Base-by-base conservation (phyloP, 2,113 vertebrate genomes). In the Talpa occidentalis region DNA sequence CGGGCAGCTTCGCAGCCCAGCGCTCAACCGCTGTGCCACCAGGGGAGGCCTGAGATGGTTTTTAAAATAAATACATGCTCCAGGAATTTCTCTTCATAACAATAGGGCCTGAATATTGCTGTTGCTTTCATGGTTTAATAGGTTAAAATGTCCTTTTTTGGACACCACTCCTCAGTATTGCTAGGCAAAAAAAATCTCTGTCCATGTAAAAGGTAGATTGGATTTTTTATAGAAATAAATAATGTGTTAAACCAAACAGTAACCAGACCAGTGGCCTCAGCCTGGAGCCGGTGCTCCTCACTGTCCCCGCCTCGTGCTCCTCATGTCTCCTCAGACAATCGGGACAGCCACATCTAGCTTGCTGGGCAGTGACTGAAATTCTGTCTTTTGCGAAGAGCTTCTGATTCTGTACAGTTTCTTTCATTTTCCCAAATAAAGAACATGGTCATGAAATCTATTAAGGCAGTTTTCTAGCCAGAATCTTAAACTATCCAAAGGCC, bases 211-310 rank as follows among this genome's bases (percentile, higher is more conserved):
- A 86, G 37, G 78, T 30, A 70, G 54, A 74, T 0, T 85, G 47
- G 22, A 9, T 62, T 89, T 88, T 72, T 21, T 87, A 66, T 62
- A 69, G 77, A n/a, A 49, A 82, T 56, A 44, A 74, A 42, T 8
- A 69, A 42, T 6, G 24, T 52, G 26, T 35, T 81, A 60, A 24
- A 9, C 16, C 40, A 49, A 21, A 66, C 44, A 1, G 28, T 35
- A 30, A 47, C 26, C 26, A 79, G 64, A 40, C 0, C 2, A 0
- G 8, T 3, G 49, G 17, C 28, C 37, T 30, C 5, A 0, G 9
- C 32, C 3, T 6, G 0, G 14, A 0, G 10, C 3, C 8, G 0
- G 16, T 2, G 47, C 56, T 19, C 1, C 32, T 40, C 32, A 8
- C 54, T 35, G 70, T 35, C 19, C 70, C 40, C 0, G 12, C 60